Conservation (phyloP, 2,113 vertebrate species). For the Myanophis thanlyinensis region DNA sequence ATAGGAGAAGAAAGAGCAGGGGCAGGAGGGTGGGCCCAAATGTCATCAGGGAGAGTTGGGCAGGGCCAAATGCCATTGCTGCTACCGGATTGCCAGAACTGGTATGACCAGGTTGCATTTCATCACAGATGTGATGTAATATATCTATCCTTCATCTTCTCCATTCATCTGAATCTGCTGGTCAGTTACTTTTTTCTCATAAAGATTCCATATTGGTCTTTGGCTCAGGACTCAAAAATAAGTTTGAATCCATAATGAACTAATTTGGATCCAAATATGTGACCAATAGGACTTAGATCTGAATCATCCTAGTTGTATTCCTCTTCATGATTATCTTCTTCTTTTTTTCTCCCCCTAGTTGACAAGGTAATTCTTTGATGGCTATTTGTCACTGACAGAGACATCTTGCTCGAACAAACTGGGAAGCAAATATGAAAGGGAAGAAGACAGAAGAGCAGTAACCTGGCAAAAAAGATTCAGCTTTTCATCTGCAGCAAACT, state of each 20-base stretch:
- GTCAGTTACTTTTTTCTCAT: background rate
- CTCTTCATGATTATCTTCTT: background rate
- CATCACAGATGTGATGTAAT: too few relatives aligned
- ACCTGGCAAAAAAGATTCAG: background rate
- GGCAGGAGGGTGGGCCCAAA: too few relatives aligned
- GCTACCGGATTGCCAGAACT: too few relatives aligned
- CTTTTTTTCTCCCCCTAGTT: rapidly evolving
- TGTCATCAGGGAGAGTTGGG: too few relatives aligned
- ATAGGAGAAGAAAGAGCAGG: too few relatives aligned
- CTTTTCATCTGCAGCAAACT: slow-evolving; percentile 19
- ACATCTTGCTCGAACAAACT: background rate
- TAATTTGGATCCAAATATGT: background rate
- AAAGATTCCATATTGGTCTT: background rate
- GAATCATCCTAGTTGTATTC: background rate
- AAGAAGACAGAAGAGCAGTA: background rate
- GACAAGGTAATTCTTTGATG: background rate
- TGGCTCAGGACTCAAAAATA: background rate
- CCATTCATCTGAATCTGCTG: background rate
- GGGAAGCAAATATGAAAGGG: background rate
- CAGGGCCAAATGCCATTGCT: too few relatives aligned
- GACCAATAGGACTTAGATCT: background rate
- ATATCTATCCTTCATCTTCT: background rate
- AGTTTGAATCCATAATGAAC: background rate
- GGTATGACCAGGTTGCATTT: too few relatives aligned
- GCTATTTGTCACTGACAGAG: background rate